A percentile compares a stretch with the other conserved stretches of the same genome.
Conservation (phyloP, 2,113 vertebrate species). For the Salminus brasiliensis region DNA sequence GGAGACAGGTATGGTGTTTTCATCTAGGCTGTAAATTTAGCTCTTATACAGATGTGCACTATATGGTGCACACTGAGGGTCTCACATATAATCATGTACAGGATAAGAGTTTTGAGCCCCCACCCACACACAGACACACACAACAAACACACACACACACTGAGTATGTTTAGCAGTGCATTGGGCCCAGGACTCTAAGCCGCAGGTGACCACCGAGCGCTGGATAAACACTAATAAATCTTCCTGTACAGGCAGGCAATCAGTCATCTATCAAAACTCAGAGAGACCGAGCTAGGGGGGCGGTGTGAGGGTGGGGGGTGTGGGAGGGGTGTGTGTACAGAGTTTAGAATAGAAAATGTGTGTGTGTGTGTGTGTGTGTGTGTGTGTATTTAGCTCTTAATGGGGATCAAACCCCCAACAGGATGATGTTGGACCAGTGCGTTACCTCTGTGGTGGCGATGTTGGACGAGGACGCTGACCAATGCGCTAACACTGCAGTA, state of each 20-base stretch:
- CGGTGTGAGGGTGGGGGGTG: conserved; percentile 18
- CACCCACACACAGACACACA: conserved; percentile 1
- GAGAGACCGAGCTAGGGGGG: conserved; percentile 46
- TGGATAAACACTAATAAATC: conserved; percentile 69
- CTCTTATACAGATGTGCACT: neutral
- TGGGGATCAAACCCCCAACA: neutral
- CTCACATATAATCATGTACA: conserved; percentile 38
- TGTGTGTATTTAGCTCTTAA: conserved; percentile 1
- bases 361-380: conserved; percentile 9
- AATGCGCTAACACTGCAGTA: too few species aligned
- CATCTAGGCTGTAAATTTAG: neutral
- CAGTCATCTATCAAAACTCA: conserved; percentile 58
- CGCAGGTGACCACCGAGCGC: conserved; percentile 63
- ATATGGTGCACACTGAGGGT: conserved; percentile 1
- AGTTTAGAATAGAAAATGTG: neutral
- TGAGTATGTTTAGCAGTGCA: conserved; percentile 27
- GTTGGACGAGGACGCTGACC: too few species aligned
- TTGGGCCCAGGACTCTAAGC: conserved; percentile 51
- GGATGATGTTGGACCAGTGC: too few species aligned
- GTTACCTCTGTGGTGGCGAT: too few species aligned
- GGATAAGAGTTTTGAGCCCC: neutral
- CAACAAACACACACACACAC: conserved; percentile 21
- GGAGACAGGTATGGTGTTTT: neutral
- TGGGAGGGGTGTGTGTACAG: conserved; percentile 38
- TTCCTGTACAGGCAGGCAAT: conserved; percentile 64